Evolutionary conservation across 2,113 vertebrate species (phyloP).

Genomic region (rat (Rattus norvegicus)): DNA sequence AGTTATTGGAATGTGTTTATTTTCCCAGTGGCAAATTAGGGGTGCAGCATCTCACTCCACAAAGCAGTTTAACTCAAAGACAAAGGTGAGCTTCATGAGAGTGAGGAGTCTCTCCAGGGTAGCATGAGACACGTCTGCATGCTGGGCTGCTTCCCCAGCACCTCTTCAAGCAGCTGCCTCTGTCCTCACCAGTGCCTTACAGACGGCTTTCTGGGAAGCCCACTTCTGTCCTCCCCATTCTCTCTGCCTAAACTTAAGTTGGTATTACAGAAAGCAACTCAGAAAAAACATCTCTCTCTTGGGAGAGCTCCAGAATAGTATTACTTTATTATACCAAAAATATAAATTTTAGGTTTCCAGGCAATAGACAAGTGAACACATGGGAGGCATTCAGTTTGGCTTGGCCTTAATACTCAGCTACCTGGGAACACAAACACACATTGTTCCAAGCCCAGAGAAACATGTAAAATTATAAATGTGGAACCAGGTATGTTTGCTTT

Average conservation of each 20-base stretch:
- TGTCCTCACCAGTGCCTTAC: not conserved
- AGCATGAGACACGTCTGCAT: not conserved
- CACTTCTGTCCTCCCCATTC: slow-evolving; percentile 37
- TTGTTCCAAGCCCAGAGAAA: not conserved
- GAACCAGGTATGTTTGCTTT: not conserved
- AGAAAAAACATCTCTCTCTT: slow-evolving; percentile 50
- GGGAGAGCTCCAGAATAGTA: slow-evolving; percentile 31
- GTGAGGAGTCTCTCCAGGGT: not conserved
- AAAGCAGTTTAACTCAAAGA: slow-evolving; percentile 44
- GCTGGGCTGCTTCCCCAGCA: not conserved
- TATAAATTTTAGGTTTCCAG: slow-evolving; percentile 47
- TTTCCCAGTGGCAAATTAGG: slow-evolving; percentile 62
- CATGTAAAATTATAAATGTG: not conserved
- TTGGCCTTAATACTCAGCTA: not conserved
- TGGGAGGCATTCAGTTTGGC: slow-evolving; percentile 4
- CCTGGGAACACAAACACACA: not conserved
- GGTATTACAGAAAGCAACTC: slow-evolving; percentile 51
- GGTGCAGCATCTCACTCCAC: not conserved
- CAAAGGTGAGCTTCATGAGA: not conserved
- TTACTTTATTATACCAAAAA: slow-evolving; percentile 37
- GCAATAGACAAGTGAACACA: slow-evolving; percentile 40
- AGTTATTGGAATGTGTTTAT: not conserved
- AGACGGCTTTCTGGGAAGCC: not conserved
- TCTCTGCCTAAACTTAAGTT: slow-evolving; percentile 33
- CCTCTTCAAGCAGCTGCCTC: not conserved